Evolutionary conservation across 2,113 vertebrate species (phyloP).

Genomic region (Myotis lucifugus): DNA sequence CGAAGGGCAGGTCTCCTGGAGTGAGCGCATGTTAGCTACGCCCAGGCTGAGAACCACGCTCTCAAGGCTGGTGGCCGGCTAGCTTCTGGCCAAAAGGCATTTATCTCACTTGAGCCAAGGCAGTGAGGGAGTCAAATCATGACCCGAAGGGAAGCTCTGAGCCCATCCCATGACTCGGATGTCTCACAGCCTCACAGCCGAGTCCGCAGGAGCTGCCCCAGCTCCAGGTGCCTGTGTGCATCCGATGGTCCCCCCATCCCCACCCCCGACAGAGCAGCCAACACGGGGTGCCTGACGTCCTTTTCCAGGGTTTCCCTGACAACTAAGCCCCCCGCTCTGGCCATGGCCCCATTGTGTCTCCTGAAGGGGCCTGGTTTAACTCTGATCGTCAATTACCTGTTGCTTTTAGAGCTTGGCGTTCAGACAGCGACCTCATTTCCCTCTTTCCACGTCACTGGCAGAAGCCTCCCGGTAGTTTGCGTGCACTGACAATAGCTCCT

Average conservation of each 20-base stretch:
- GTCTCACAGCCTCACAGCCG: not conserved
- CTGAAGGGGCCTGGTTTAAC: not conserved
- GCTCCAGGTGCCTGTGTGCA: rapidly evolving
- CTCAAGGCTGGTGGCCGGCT: not conserved
- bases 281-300: not conserved
- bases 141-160: conserved; percentile 21
- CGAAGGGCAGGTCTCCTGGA: not conserved
- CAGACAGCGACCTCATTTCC: not conserved
- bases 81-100: not conserved
- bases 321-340: not conserved
- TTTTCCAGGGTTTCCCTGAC: not conserved
- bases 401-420: not conserved
- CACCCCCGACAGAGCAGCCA: not conserved
- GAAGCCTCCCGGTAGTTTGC: not conserved
- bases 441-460: not conserved
- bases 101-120: not conserved
- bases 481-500: not conserved
- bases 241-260: not conserved
- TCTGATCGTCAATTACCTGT: not conserved
- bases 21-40: not conserved
- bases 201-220: not conserved
- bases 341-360: not conserved
- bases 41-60: conserved; percentile 18
- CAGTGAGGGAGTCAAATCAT: not conserved
- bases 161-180: not conserved